A percentile compares a stretch with the other conserved stretches of the same genome.
Conservation (phyloP, 1,140 invertebrate species). For the Teleopsis dalmanni region DNA sequence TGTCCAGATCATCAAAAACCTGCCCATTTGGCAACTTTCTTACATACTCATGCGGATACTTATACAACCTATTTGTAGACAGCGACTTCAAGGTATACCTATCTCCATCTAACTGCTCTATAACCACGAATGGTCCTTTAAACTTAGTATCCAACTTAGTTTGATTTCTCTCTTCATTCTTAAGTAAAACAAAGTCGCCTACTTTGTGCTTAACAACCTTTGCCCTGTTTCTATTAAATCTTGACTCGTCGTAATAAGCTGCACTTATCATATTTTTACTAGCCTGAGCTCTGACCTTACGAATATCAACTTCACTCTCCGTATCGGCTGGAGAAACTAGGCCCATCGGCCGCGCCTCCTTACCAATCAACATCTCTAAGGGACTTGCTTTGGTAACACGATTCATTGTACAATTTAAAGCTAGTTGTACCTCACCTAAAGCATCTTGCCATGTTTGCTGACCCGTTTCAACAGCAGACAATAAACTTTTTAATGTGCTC, state of each 20-base stretch:
- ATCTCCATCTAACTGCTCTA: constrained; percentile 1
- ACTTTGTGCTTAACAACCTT: neutral
- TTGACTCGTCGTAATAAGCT: neutral
- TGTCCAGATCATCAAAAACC: too few relatives aligned
- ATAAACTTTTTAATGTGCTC: constrained; percentile 24
- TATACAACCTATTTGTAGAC: too few relatives aligned
- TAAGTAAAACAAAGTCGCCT: neutral
- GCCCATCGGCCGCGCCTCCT: constrained; percentile 25
- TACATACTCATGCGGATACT: too few relatives aligned
- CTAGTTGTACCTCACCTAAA: constrained; percentile 29
- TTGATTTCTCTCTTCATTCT: constrained; percentile 3
- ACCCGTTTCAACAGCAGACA: constrained; percentile 24
- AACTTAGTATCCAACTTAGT: neutral
- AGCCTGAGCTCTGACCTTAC: constrained; percentile 7
- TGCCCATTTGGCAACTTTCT: neutral
- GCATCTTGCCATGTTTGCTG: constrained; percentile 31
- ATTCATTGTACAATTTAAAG: constrained; percentile 30
- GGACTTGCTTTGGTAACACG: constrained; percentile 24
- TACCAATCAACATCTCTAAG: constrained; percentile 29
- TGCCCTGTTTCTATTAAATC: neutral
- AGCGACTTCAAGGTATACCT: too few relatives aligned
- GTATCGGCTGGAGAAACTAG: constrained; percentile 18
- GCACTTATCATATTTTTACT: neutral
- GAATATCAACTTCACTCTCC: constrained; percentile 9
- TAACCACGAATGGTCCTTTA: neutral